phyloP scores from a whole-genome alignment of 35 echinoderm and acorn worm genomes.

The Apostichopus parvimensis region DNA sequence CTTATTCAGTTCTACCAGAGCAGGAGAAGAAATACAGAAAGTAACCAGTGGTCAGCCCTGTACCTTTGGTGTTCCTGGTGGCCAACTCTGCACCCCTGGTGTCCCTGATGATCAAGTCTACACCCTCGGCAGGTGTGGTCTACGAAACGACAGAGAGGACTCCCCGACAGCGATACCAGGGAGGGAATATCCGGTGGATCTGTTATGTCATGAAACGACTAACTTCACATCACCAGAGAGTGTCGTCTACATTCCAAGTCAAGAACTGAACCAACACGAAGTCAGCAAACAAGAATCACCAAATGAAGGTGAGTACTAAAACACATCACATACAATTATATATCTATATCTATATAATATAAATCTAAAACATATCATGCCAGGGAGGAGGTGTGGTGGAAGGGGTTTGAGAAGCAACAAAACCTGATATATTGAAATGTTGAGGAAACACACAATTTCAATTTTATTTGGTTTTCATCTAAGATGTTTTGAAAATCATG shows the following conservation, averaged over 20 bases:
- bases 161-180: not conserved
- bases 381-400: no score
- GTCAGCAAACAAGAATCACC: not conserved
- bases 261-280: not conserved
- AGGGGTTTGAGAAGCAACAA: no score
- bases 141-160: no score
- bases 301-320: not conserved
- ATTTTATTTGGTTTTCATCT: no score
- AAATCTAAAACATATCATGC: no score
- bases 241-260: not conserved
- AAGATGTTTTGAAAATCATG: no score
- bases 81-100: not conserved
- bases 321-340: not conserved
- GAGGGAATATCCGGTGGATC: not conserved
- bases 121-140: no score
- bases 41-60: not conserved
- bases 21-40: not conserved
- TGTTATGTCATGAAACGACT: slow-evolving; percentile 39
- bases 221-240: slow-evolving; percentile 58
- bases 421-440: no score
- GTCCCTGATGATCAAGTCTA: not conserved
- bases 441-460: no score
- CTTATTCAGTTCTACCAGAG: not conserved
- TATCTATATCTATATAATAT: no score
- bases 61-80: not conserved